Conservation (phyloP, 2,888 invertebrate genomes). For the Dione vanillae region DNA sequence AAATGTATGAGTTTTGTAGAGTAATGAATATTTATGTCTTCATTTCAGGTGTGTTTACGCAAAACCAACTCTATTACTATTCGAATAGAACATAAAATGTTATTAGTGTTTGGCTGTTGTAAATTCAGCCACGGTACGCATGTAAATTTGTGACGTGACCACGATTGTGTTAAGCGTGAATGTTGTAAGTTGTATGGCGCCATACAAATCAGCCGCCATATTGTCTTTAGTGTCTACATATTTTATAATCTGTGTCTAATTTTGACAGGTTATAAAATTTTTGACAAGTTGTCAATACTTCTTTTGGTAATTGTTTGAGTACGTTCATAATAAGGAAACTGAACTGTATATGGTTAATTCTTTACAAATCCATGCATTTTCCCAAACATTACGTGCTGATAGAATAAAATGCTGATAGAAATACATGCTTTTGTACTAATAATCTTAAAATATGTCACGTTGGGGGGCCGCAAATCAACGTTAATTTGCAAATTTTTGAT, state of each 20-base stretch:
- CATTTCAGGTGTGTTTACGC: neutral
- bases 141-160: slow-evolving; percentile 36
- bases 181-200: slow-evolving; percentile 37
- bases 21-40: slow-evolving; percentile 33
- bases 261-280: slow-evolving; percentile 4
- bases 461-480: too few species aligned
- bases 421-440: too few species aligned
- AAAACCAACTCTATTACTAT: neutral
- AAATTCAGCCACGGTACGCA: slow-evolving; percentile 22
- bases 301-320: too few species aligned
- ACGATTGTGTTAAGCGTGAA: slow-evolving; percentile 27
- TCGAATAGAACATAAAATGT: slow-evolving; percentile 9
- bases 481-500: too few species aligned
- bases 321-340: too few species aligned
- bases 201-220: slow-evolving; percentile 33
- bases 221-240: slow-evolving; percentile 16
- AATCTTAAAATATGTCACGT: too few species aligned
- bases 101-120: neutral
- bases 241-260: slow-evolving; percentile 5
- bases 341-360: neutral
- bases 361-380: neutral
- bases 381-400: too few species aligned
- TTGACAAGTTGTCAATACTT: neutral
- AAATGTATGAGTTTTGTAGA: slow-evolving; percentile 24
- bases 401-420: too few species aligned